Base-by-base conservation (phyloP, 1,140 invertebrate genomes). In the Polypedilum pembai region DNA sequence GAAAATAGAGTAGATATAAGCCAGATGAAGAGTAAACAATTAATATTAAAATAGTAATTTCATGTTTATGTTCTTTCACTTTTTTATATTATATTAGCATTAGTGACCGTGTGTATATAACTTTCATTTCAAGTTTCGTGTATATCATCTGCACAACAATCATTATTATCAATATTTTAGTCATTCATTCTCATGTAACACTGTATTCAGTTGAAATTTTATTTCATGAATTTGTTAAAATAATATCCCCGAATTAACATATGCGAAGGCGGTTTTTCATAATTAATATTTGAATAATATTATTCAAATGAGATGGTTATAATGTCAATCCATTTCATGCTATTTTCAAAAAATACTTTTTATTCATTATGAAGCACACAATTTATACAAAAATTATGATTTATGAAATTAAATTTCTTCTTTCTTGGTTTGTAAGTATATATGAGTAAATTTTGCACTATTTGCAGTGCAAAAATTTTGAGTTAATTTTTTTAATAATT, bases 151-250 rank as follows among this genome's bases (percentile, higher is more conserved):
- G 45, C 45, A 56, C 12, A 56, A 56, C 45, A 56, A 56, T 56
- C 45, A 56, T 56, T 56, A 56, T 56, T 56, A 56, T 56, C 45
- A 56, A 56, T 56, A 56, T 56, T 56, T 56, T 56, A 56, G 45
- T 56, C 45, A 56, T 56, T 56, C 45, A 56, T 56, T 56, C 45
- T 56, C 45, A 56, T 56, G 45, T 56, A 56, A 56, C 45, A 56
- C 45, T 12, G 45, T 56, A n/a, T 56, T n/a, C 45, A 56, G 45
- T 56, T 15, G 12, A 12, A 15, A 56, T 15, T 56, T 56, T 12
- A 56, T 56, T 56, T 56, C 12, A 56, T 56, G 15, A 45, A 15
- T 56, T 56, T 56, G 45, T 56, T 56, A 56, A 56, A 56, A 15
- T 56, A 56, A 56, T 56, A 56, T 12, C 45, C 8, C n/a, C 45